Conservation (phyloP, 2,888 invertebrate genomes). For the Flexamia atlantica region DNA sequence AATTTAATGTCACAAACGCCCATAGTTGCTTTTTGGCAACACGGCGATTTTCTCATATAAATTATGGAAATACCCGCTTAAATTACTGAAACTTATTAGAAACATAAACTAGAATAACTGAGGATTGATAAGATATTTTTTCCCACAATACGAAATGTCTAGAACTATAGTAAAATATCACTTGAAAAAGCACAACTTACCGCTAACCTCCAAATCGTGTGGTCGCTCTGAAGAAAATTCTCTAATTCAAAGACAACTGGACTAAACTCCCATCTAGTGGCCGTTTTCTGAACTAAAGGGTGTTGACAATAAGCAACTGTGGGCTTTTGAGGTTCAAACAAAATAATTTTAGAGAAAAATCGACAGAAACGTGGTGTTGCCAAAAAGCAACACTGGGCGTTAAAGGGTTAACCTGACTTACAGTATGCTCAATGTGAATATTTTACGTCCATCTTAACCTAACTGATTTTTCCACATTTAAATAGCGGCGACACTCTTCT, state of each 20-base stretch:
- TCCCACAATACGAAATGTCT: neutral
- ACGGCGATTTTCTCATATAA: neutral
- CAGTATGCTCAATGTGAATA: too few species aligned
- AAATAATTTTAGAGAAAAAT: too few species aligned
- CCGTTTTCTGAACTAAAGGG: constrained; percentile 1
- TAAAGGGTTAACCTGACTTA: too few species aligned
- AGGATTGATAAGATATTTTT: constrained; percentile 8
- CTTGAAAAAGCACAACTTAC: neutral
- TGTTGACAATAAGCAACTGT: too few species aligned
- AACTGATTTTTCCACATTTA: too few species aligned
- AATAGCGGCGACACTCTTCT: too few species aligned
- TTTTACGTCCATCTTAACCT: too few species aligned
- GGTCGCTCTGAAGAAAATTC: neutral
- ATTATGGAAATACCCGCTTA: neutral
- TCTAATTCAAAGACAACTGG: neutral
- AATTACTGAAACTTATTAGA: neutral
- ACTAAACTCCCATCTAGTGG: constrained; percentile 4
- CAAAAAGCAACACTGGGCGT: too few species aligned
- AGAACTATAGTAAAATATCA: neutral
- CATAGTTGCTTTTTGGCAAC: neutral
- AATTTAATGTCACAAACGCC: constrained; percentile 1
- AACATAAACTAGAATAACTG: constrained; percentile 11
- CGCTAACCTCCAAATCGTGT: neutral
- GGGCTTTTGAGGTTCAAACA: too few species aligned
- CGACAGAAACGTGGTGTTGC: too few species aligned